A percentile compares a stretch with the other conserved stretches of the same genome.
Evolutionary conservation across 2,888 invertebrate species (phyloP).

Genomic region (Venusia cambrica): DNA sequence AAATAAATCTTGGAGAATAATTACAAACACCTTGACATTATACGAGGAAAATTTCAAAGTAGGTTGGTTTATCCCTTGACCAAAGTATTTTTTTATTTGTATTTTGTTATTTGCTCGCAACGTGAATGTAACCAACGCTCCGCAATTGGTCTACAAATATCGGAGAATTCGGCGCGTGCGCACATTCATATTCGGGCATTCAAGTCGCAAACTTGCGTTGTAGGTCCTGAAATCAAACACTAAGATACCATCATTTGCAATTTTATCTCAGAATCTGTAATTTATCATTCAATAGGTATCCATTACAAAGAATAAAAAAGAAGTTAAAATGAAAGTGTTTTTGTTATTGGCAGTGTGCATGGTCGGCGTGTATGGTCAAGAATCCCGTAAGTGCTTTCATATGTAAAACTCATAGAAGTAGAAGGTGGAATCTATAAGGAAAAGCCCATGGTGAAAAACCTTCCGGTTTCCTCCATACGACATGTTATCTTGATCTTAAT

Average conservation of each 20-base stretch:
- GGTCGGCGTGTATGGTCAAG: slow-evolving; percentile 52
- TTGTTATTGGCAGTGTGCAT: slow-evolving; percentile 46
- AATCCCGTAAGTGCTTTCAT: slow-evolving; percentile 60
- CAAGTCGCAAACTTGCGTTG: slow-evolving; percentile 34
- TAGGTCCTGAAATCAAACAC: slow-evolving; percentile 11
- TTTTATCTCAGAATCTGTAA: no score
- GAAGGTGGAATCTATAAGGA: no score
- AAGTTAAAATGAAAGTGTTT: slow-evolving; percentile 54
- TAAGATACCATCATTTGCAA: no score
- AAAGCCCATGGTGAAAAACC: no score
- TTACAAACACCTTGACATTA: background rate
- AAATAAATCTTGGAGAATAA: no score
- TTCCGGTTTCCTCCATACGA: no score
- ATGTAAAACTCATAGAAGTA: no score
- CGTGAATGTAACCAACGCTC: slow-evolving; percentile 15
- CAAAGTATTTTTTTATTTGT: background rate
- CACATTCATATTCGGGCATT: slow-evolving; percentile 55
- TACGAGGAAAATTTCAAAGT: background rate
- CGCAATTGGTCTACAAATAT: slow-evolving; percentile 60
- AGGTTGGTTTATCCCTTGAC: no score
- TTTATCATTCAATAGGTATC: no score
- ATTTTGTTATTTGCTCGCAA: slow-evolving; percentile 1
- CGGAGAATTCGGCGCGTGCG: slow-evolving; percentile 54
- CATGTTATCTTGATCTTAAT: no score
- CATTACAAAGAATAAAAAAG: no score